Conservation (phyloP, 2,797 vertebrate species). For the Columba guinea region DNA sequence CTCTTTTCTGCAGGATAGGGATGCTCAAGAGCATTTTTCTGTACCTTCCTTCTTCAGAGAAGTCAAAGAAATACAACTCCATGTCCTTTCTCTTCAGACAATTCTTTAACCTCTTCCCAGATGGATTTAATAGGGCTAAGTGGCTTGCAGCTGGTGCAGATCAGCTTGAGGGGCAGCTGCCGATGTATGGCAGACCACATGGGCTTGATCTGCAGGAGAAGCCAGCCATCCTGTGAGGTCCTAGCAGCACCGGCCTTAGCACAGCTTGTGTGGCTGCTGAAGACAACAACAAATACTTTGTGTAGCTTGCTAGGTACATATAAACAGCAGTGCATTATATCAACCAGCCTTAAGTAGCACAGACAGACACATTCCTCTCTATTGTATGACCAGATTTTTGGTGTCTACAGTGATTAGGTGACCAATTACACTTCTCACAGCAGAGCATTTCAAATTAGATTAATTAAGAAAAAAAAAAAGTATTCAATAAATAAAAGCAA, state of each 20-base stretch:
- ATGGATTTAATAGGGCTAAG: neutral
- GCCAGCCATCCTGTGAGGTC: fast-evolving
- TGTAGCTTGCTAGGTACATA: neutral
- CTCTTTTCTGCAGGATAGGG: fast-evolving
- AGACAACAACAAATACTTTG: neutral
- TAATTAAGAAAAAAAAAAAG: neutral
- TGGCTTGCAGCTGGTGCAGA: neutral
- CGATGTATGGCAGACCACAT: fast-evolving
- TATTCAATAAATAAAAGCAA: neutral
- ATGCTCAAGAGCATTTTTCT: neutral
- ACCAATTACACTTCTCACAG: neutral
- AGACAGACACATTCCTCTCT: neutral
- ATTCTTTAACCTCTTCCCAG: neutral
- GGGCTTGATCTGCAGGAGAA: neutral
- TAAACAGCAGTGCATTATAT: neutral
- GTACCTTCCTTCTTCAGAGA: neutral
- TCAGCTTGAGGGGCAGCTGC: neutral
- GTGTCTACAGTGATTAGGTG: neutral
- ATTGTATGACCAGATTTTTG: neutral
- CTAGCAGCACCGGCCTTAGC: neutral
- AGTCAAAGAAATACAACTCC: neutral
- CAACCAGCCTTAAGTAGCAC: neutral
- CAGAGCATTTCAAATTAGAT: neutral
- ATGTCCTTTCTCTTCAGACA: neutral
- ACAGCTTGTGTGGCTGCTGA: neutral